Conservation (phyloP, 2,888 invertebrate genomes). For the Dryocosmus kuriphilus region DNA sequence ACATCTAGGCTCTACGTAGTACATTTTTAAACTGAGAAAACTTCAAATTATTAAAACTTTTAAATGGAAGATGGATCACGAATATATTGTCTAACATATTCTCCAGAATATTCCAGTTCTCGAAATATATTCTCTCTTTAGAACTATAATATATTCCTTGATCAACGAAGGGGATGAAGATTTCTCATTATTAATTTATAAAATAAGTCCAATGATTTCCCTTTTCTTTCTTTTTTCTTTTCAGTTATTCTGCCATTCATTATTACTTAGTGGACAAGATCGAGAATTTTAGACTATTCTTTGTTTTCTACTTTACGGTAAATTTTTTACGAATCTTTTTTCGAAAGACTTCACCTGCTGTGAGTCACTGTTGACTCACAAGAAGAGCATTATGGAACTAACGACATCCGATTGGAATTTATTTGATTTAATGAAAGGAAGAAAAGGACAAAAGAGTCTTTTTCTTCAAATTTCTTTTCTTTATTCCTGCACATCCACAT, state of each 20-base stretch:
- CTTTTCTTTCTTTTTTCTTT: background rate
- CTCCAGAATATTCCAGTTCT: background rate
- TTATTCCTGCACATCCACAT: background rate
- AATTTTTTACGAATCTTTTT: background rate
- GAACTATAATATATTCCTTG: background rate
- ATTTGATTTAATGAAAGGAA: slow-evolving; percentile 1
- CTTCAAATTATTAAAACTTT: no score
- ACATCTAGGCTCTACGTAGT: no score
- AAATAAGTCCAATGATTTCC: slow-evolving; percentile 8
- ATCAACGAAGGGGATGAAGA: slow-evolving; percentile 6
- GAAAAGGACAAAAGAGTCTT: background rate
- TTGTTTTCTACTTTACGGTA: background rate
- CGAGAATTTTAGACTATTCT: background rate
- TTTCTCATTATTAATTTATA: background rate
- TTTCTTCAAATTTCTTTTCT: background rate
- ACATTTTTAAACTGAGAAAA: no score
- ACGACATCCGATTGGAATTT: slow-evolving; percentile 13
- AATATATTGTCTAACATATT: no score
- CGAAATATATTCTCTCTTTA: background rate
- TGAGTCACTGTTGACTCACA: slow-evolving; percentile 2
- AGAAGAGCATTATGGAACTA: background rate
- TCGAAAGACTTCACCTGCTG: background rate
- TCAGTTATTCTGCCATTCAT: background rate
- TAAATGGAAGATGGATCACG: no score
- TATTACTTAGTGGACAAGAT: background rate